phyloP scores from a whole-genome alignment of 2,113 vertebrate species.

The Peromyscus californicus region DNA sequence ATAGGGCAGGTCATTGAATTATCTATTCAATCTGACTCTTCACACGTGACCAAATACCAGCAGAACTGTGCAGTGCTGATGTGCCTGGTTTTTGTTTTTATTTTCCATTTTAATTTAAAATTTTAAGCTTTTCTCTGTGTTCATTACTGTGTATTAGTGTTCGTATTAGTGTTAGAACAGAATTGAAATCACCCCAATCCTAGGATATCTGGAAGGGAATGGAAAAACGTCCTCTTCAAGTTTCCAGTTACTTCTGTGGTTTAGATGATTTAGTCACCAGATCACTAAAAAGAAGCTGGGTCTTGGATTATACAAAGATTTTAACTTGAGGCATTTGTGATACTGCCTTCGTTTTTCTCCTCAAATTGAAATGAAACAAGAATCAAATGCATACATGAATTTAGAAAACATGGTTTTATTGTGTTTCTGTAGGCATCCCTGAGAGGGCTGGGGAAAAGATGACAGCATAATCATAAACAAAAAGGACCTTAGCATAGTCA shows the following conservation, averaged over 20 bases:
- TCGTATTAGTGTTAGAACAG: background rate
- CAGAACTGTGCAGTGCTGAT: background rate
- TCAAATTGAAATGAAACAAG: slow-evolving; percentile 21
- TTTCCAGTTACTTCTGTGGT: slow-evolving; percentile 17
- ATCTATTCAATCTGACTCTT: slow-evolving; percentile 7
- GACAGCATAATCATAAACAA: background rate
- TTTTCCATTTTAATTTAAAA: slow-evolving; percentile 18
- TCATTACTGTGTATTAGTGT: background rate
- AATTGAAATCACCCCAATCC: background rate
- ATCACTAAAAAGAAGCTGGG: background rate
- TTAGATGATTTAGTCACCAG: slow-evolving; percentile 24
- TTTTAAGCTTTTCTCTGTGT: background rate
- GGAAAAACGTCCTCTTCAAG: background rate
- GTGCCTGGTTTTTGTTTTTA: background rate
- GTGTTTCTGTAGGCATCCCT: background rate
- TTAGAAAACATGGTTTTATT: slow-evolving; percentile 40
- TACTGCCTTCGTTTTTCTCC: background rate
- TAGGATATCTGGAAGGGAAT: background rate
- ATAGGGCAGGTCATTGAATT: background rate
- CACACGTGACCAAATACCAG: background rate
- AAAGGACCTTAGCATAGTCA: background rate
- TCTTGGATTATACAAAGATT: slow-evolving; percentile 33
- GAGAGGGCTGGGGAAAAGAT: background rate
- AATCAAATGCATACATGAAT: slow-evolving; percentile 3
- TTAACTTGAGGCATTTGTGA: background rate